Conservation (phyloP, 2,888 invertebrate genomes). For the Globia sparganii region DNA sequence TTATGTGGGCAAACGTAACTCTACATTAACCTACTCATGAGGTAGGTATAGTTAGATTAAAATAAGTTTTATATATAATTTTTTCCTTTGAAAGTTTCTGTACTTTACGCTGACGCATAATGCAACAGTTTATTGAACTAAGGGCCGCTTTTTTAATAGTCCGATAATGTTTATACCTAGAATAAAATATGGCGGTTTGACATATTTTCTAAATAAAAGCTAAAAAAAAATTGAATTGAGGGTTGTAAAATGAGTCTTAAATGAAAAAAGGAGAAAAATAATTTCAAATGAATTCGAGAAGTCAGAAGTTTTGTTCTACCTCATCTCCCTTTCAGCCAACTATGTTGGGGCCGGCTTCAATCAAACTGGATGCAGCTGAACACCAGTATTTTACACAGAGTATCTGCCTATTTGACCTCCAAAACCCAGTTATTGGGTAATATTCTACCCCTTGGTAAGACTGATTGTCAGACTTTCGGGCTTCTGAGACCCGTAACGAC, state of each 20-base stretch:
- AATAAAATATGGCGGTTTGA: no score
- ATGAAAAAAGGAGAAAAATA: background rate
- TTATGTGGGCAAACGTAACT: slow-evolving; percentile 15
- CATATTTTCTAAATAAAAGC: no score
- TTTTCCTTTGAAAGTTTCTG: background rate
- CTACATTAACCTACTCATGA: background rate
- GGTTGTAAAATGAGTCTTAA: background rate
- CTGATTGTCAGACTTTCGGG: no score
- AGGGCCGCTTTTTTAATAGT: background rate
- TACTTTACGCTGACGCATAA: background rate
- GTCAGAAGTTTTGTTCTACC: background rate
- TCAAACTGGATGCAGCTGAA: no score
- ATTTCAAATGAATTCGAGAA: background rate
- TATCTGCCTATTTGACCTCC: no score
- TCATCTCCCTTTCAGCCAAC: background rate
- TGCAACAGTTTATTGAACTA: background rate
- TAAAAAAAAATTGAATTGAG: background rate
- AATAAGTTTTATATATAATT: background rate
- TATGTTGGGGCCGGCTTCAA: no score
- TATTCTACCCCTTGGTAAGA: background rate
- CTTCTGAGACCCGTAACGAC: background rate
- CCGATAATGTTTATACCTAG: background rate
- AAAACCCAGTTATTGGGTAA: background rate
- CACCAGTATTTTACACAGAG: no score
- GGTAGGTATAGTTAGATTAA: background rate